Percentiles rank a stretch among this genome's conserved stretches.
phyloP scores from a whole-genome alignment of 2,888 invertebrate genomes.

The Drosophila nigritarsus region DNA sequence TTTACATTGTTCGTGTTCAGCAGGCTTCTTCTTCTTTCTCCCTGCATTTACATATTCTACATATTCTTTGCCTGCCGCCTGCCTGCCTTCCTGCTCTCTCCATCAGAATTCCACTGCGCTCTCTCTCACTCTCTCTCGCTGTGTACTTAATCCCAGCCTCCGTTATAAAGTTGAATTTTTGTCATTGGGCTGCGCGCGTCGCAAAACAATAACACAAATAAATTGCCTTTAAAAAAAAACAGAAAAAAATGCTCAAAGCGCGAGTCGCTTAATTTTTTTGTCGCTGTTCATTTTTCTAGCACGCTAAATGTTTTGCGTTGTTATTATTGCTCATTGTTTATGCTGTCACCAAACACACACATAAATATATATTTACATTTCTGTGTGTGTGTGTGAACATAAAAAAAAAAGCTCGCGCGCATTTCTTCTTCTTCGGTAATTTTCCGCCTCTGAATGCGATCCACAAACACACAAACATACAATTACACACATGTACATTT shows the following conservation, averaged over 20 bases:
- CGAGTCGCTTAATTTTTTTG: constrained; percentile 43
- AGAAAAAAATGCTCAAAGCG: constrained; percentile 38
- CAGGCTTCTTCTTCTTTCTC: constrained; percentile 12
- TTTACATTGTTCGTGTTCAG: not conserved
- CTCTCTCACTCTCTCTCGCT: not conserved
- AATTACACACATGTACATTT: not conserved
- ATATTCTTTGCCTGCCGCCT: not conserved
- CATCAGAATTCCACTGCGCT: constrained; percentile 10
- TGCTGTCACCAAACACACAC: constrained; percentile 31
- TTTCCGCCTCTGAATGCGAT: constrained; percentile 48
- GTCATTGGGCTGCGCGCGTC: constrained; percentile 62
- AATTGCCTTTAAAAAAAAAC: constrained; percentile 34
- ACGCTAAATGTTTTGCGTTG: constrained; percentile 31
- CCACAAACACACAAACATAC: constrained; percentile 15
- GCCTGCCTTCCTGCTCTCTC: constrained; percentile 1
- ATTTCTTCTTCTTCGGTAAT: constrained; percentile 38
- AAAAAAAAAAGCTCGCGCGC: constrained; percentile 19
- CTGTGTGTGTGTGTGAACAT: not conserved
- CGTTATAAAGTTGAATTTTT: constrained; percentile 44
- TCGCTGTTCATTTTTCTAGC: constrained; percentile 17
- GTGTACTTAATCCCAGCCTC: constrained; percentile 20
- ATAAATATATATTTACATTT: not conserved
- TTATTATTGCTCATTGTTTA: constrained; percentile 24
- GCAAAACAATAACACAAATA: constrained; percentile 72
- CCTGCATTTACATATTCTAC: constrained; percentile 36